phyloP scores from a whole-genome alignment of 1,140 invertebrate species.

The Papilio polytes region DNA sequence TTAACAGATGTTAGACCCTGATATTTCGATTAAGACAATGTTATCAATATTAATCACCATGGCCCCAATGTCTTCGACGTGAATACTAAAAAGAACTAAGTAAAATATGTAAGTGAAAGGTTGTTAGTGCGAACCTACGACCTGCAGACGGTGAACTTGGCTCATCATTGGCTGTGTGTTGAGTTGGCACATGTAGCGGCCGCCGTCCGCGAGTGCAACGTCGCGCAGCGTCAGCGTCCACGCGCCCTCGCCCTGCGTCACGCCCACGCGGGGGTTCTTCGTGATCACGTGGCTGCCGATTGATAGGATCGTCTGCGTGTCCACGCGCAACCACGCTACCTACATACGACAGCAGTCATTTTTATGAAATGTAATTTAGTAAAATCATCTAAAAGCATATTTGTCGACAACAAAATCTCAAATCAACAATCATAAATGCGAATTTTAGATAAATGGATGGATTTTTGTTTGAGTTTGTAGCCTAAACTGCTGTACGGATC shows the following conservation, averaged over 20 bases:
- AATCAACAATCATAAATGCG: no score
- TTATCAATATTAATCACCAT: no score
- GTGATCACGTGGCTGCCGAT: constrained; percentile 95
- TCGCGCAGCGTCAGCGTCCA: constrained; percentile 93
- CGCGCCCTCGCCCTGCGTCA: constrained; percentile 91
- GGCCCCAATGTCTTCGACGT: no score
- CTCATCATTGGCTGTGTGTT: constrained; percentile 97
- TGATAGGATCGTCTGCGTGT: constrained; percentile 94
- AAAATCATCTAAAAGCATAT: no score
- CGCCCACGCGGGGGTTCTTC: constrained; percentile 92
- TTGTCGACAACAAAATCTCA: no score
- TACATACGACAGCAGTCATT: constrained; percentile 68
- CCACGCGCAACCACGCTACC: constrained; percentile 95
- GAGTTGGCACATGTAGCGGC: constrained; percentile 95
- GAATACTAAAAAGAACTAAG: background rate
- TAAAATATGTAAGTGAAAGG: background rate
- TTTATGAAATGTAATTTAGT: no score
- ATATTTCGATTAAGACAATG: no score
- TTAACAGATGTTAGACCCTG: background rate
- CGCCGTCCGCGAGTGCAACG: constrained; percentile 89
- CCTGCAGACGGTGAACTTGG: constrained; percentile 92
- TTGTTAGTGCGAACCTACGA: constrained; percentile 88
- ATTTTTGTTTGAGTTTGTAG: no score
- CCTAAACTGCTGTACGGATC: no score
- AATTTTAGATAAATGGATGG: no score